These are phyloP conservation scores for Lasioglossum malachurum DNA, from an alignment of 2,888 invertebrate species.

Conservation along the genomic window DNA sequence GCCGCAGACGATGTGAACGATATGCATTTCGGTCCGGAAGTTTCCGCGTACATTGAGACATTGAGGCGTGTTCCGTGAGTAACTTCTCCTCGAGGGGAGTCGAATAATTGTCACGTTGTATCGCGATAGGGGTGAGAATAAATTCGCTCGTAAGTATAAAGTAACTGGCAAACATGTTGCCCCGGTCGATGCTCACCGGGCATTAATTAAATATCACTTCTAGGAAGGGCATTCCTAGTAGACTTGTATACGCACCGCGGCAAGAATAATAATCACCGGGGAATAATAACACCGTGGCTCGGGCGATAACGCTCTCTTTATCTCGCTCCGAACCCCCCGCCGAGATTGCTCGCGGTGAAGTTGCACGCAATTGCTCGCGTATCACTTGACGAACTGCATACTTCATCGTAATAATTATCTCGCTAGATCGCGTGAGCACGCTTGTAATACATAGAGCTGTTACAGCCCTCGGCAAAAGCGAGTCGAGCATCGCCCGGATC, in stretches of 20 bases:
- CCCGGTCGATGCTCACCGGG: conserved; percentile 43
- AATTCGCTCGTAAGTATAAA: background rate
- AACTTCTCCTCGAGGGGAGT: background rate
- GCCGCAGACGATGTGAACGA: no score
- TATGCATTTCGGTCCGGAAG: no score
- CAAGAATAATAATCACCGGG: conserved; percentile 64
- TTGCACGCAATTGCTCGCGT: conserved; percentile 63
- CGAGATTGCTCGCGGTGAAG: conserved; percentile 37
- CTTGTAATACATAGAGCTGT: conserved; percentile 40
- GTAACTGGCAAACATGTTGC: conserved; percentile 21
- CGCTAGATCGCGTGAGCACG: conserved; percentile 63
- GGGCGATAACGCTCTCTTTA: conserved; percentile 42
- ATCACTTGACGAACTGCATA: conserved; percentile 60
- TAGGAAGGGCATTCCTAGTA: conserved; percentile 50
- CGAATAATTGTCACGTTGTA: background rate
- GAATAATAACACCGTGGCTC: conserved; percentile 66
- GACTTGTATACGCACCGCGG: conserved; percentile 34
- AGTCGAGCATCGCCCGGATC: background rate
- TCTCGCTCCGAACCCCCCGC: conserved; percentile 41
- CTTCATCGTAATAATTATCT: conserved; percentile 64
- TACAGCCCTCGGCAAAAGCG: conserved; percentile 14
- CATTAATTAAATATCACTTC: conserved; percentile 72
- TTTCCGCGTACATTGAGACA: background rate
- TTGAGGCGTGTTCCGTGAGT: background rate
- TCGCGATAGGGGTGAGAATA: background rate